phyloP scores from a whole-genome alignment of 92 coral and sea anemone species.

The Palythoa caribaeorum region DNA sequence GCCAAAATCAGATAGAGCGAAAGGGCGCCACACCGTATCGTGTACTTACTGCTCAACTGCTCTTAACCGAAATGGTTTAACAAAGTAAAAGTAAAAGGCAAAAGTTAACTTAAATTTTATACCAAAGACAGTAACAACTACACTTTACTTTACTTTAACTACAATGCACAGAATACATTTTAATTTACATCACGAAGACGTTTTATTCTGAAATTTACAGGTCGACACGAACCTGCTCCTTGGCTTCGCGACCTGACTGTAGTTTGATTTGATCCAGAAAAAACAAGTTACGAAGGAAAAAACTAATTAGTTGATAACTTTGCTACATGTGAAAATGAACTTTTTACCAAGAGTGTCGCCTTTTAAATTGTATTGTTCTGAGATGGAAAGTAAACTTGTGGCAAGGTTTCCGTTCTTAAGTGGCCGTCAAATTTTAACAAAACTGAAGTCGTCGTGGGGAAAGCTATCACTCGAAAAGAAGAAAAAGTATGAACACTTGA shows the following conservation, averaged over 20 bases:
- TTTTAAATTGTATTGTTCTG: slow-evolving; percentile 69
- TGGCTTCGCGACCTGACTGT: background rate
- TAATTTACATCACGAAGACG: background rate
- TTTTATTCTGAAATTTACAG: background rate
- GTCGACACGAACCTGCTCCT: background rate
- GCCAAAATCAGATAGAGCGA: background rate
- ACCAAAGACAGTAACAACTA: background rate
- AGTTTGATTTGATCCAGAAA: background rate
- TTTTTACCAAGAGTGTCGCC: slow-evolving; percentile 25
- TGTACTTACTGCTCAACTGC: background rate
- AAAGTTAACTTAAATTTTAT: background rate
- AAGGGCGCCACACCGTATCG: background rate
- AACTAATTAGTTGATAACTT: too few species aligned
- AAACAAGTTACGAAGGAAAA: background rate
- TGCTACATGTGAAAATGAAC: slow-evolving; percentile 37
- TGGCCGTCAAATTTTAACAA: slow-evolving; percentile 79
- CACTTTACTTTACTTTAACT: background rate
- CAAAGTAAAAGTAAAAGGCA: background rate
- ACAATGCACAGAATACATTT: background rate
- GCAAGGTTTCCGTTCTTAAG: slow-evolving; percentile 87
- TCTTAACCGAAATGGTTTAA: background rate
- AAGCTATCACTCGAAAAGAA: slow-evolving; percentile 56
- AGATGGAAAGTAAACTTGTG: slow-evolving; percentile 67
- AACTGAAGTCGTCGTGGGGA: slow-evolving; percentile 83
- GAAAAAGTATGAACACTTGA: slow-evolving; percentile 17